Evolutionary conservation across 35 echinoderm and acorn worm species (phyloP), one percentile per base, ranked within the genome.

Genomic region (Apostichopus californicus): DNA sequence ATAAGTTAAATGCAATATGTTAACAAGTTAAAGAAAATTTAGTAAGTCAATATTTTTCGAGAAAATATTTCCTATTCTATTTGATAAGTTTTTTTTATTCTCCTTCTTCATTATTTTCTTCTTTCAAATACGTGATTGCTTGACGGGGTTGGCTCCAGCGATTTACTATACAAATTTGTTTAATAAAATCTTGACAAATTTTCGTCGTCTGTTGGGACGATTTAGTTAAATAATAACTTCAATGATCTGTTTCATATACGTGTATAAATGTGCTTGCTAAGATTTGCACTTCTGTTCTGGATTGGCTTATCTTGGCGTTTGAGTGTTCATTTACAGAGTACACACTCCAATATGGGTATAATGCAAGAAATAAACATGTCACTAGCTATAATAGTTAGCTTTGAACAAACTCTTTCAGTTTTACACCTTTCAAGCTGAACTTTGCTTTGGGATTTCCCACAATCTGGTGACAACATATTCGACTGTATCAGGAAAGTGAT

Each of bases 171-270:
- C 20, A 83, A 83, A 83, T 83, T 55, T 83, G 80, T 54, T 53
- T 83, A 55, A 52, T 55, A 23, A 83, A 83, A 13, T 9, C 20
- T 73, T 53, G 20, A 55, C 53, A 18, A 5, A 15, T 83, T 83
- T 55, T 55, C 46, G 0, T 57, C 80, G 80, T 83, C 80, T 85
- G 23, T 17, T 9, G 81, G 81, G 55, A 85, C 81, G 54, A 28
- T 85, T 85, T 58, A 58, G 81, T 57, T 85, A 85, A 85, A 85
- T 85, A 85, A 85, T 85, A 58, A 85, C 54, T 58, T 13, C 6
- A 73, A 73, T 73, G 57, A 60, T 60, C 57, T 60, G 6, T 60
- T 60, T 60, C 11, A 60, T 60, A 60, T 60, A 60, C 57, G 57
- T 60, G 11, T 60, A 60, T 60, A 60, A 11, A 8, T 60, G 57